Percentiles rank a stretch among this genome's conserved stretches.
phyloP scores from a whole-genome alignment of 1,140 invertebrate genomes.

The Vanessa atalanta region DNA sequence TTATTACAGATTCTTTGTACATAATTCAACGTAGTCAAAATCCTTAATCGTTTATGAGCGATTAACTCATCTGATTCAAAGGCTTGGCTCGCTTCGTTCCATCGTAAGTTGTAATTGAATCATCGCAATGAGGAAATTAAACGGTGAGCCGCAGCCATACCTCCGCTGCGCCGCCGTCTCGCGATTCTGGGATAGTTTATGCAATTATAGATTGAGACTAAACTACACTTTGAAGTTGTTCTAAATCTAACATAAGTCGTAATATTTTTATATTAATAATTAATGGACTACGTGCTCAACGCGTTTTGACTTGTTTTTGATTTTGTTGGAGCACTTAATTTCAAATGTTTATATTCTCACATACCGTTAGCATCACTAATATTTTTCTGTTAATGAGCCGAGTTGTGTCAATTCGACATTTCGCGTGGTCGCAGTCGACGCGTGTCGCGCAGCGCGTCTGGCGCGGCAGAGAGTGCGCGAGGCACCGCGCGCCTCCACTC shows the following conservation, averaged over 20 bases:
- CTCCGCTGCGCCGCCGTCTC: neutral
- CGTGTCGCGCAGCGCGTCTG: conserved; percentile 9
- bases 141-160: neutral
- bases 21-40: neutral
- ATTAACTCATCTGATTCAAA: neutral
- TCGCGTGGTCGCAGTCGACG: neutral
- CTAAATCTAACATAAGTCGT: too few relatives aligned
- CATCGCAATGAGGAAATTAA: conserved; percentile 12
- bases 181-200: too few relatives aligned
- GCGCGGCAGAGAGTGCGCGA: conserved; percentile 15
- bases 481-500: conserved; percentile 34
- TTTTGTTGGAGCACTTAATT: too few relatives aligned
- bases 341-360: too few relatives aligned
- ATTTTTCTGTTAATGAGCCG: too few relatives aligned
- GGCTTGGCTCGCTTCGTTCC: neutral
- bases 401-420: too few relatives aligned
- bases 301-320: too few relatives aligned
- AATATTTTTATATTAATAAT: too few relatives aligned
- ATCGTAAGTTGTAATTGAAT: conserved; percentile 17
- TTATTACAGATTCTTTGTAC: neutral
- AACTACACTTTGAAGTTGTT: too few relatives aligned
- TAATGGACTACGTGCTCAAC: too few relatives aligned
- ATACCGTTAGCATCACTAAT: too few relatives aligned
- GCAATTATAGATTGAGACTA: too few relatives aligned
- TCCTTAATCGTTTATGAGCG: neutral